Percentiles rank a stretch among this genome's conserved stretches.
Evolutionary conservation across 30 jellyfish, hydroid and myxozoan species (phyloP).

Genomic region (Calvadosia cruxmelitensis): DNA sequence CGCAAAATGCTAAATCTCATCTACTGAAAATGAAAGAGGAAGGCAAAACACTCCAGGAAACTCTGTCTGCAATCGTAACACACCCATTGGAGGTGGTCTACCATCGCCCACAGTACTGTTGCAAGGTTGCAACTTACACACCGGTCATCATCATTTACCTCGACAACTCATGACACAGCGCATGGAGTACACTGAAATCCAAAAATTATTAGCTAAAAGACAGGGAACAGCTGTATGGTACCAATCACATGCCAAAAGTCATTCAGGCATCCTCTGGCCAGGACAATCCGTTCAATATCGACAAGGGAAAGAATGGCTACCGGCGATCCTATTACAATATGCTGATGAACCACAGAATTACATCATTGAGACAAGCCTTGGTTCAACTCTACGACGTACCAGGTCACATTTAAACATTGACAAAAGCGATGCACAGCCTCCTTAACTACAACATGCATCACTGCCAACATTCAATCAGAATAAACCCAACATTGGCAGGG

Average conservation of each 20-base stretch:
- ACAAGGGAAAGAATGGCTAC: neutral
- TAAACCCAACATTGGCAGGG: neutral
- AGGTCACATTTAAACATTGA: neutral
- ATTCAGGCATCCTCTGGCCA: neutral
- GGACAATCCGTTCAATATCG: neutral
- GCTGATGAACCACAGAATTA: neutral
- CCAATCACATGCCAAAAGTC: neutral
- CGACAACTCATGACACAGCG: no score
- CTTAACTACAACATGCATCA: neutral
- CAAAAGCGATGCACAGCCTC: neutral
- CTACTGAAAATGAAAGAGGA: neutral
- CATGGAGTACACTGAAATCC: neutral
- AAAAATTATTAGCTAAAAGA: neutral
- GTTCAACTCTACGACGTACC: neutral
- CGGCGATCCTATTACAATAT: no score
- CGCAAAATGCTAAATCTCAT: neutral
- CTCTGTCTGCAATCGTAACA: neutral
- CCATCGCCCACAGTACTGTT: conserved; percentile 1
- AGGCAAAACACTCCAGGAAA: neutral
- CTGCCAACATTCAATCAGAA: no score
- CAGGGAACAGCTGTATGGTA: neutral
- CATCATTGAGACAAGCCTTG: neutral
- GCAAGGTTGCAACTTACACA: no score
- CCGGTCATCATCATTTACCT: no score
- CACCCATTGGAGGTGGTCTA: neutral